Evolutionary conservation across 2,797 vertebrate species (phyloP).

Genomic region (Pseudopleuronectes americanus): DNA sequence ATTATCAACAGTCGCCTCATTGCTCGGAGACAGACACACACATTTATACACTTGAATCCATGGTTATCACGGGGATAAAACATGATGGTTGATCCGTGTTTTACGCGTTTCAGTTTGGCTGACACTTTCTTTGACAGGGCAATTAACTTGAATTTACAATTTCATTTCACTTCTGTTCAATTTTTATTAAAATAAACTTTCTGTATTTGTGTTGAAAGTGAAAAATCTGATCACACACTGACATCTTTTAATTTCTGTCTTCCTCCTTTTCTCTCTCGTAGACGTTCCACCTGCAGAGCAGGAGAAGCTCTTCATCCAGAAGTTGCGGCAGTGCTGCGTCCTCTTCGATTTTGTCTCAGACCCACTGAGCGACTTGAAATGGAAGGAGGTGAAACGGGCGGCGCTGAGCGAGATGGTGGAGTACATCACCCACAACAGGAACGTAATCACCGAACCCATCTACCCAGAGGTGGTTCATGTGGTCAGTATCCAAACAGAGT

Average conservation of each 20-base stretch:
- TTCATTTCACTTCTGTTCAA: background rate
- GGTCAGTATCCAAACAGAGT: constrained; percentile 82
- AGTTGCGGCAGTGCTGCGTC: constrained; percentile 97
- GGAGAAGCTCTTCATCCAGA: constrained; percentile 99
- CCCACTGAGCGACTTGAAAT: constrained; percentile 98
- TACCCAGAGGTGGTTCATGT: constrained; percentile 98
- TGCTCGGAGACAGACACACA: background rate
- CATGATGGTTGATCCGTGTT: no score
- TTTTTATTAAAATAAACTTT: background rate
- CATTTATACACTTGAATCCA: background rate
- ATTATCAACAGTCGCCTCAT: no score
- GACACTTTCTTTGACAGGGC: background rate
- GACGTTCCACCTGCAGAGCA: constrained; percentile 96
- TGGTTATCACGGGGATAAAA: background rate
- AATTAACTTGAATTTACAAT: background rate
- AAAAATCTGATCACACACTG: no score
- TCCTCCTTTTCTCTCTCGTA: constrained; percentile 56
- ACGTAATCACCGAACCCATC: constrained; percentile 97
- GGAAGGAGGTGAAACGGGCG: constrained; percentile 98
- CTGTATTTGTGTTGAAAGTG: background rate
- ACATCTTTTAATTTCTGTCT: background rate
- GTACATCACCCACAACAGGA: constrained; percentile 97
- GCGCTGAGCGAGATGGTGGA: constrained; percentile 99
- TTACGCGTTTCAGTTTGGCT: no score
- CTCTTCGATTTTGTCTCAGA: constrained; percentile 99